Evolutionary conservation across 2,888 invertebrate genomes (phyloP).

Genomic region (Apodemia zela): DNA sequence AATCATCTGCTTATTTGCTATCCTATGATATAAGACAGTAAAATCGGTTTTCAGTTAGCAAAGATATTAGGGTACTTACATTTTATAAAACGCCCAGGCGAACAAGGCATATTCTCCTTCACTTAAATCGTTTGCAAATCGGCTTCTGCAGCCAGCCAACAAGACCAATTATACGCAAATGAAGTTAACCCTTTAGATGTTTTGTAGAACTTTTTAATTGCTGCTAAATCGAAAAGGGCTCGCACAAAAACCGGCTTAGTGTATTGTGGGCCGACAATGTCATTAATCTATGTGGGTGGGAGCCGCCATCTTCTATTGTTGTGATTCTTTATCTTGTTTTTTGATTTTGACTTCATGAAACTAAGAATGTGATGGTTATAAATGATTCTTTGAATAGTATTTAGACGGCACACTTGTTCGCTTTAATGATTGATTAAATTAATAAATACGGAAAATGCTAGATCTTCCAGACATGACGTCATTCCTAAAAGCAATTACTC

Average conservation of each 20-base stretch:
- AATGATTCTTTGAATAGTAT: not conserved
- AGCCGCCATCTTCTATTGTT: constrained; percentile 43
- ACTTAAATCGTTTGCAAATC: not conserved
- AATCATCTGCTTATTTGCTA: too few relatives aligned
- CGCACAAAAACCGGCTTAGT: constrained; percentile 50
- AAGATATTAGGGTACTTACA: too few relatives aligned
- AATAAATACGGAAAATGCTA: too few relatives aligned
- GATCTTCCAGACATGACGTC: too few relatives aligned
- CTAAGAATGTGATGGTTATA: constrained; percentile 9
- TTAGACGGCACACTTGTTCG: not conserved
- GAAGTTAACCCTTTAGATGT: constrained; percentile 66
- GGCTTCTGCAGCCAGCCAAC: constrained; percentile 30
- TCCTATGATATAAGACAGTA: too few relatives aligned
- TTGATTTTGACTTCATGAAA: constrained; percentile 16
- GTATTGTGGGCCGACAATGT: constrained; percentile 51
- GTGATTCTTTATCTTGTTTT: constrained; percentile 33
- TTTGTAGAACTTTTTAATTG: constrained; percentile 75
- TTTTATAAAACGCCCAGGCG: constrained; percentile 20
- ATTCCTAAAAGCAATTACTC: too few relatives aligned
- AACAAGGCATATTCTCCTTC: not conserved
- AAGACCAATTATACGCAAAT: constrained; percentile 66
- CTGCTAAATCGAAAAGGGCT: constrained; percentile 73
- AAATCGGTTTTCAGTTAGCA: not conserved
- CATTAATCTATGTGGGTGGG: constrained; percentile 74
- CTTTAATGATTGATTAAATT: too few relatives aligned